Conservation (phyloP, 2,888 invertebrate species). For the Xanthia icteritia region DNA sequence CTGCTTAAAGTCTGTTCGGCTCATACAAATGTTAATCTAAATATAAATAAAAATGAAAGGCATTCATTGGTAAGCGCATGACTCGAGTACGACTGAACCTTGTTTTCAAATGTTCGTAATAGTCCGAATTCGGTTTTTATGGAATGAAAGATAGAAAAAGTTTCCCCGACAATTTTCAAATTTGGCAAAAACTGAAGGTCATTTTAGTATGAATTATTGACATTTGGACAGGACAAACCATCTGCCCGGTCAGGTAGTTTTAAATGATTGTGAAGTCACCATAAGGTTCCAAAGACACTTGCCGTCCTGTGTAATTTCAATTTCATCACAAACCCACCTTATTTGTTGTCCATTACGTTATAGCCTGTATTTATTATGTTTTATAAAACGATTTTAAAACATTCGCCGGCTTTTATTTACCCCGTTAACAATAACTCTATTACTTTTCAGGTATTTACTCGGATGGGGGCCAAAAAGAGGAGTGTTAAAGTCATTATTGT, state of each 20-base stretch:
- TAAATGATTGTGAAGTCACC: slow-evolving; percentile 57
- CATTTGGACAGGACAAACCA: not conserved
- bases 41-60: not conserved
- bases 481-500: not conserved
- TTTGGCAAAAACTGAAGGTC: not conserved
- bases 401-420: slow-evolving; percentile 30
- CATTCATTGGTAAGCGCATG: not conserved
- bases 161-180: not conserved
- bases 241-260: not conserved
- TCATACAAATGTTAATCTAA: not conserved
- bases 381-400: slow-evolving; percentile 85
- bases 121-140: not conserved
- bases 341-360: slow-evolving; percentile 85
- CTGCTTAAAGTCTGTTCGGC: not conserved
- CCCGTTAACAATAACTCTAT: not conserved
- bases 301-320: slow-evolving; percentile 82
- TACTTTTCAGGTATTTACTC: slow-evolving; percentile 18
- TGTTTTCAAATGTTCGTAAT: not conserved
- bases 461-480: too few species aligned
- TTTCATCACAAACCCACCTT: slow-evolving; percentile 84
- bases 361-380: slow-evolving; percentile 89
- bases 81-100: not conserved
- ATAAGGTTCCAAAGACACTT: slow-evolving; percentile 77
- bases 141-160: not conserved
- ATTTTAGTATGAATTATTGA: not conserved